Conservation (phyloP, 2,888 invertebrate genomes). For the Catocala sponsa region DNA sequence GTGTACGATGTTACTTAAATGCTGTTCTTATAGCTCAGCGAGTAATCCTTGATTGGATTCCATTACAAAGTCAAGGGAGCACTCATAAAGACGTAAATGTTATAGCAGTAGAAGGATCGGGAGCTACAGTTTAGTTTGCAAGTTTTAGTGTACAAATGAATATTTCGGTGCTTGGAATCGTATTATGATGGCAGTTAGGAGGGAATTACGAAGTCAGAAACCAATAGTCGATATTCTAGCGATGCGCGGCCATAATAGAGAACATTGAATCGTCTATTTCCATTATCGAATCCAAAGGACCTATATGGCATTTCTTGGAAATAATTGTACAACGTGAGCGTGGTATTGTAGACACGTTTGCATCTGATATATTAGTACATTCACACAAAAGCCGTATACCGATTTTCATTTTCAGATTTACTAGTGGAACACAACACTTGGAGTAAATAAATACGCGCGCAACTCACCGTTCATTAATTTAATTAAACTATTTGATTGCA, state of each 20-base stretch:
- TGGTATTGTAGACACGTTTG: not conserved
- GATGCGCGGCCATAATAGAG: not conserved
- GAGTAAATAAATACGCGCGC: not conserved
- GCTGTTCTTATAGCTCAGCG: constrained; percentile 1
- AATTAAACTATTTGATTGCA: constrained; percentile 12
- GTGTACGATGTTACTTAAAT: constrained; percentile 16
- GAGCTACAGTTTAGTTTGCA: not conserved
- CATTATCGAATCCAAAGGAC: constrained; percentile 6
- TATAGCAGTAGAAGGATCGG: no score
- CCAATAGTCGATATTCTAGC: not conserved
- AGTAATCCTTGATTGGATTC: constrained; percentile 15
- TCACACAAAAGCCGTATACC: no score
- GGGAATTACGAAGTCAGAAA: not conserved
- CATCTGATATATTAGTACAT: not conserved
- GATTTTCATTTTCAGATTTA: no score
- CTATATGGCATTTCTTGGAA: not conserved
- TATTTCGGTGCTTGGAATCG: not conserved
- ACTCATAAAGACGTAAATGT: not conserved
- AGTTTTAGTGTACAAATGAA: constrained; percentile 1
- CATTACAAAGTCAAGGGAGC: constrained; percentile 14
- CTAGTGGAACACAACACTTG: no score
- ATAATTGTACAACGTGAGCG: not conserved
- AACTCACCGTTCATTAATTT: constrained; percentile 3
- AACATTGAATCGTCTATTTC: constrained; percentile 7
- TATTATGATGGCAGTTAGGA: not conserved